These are phyloP conservation scores for Neoarius graeffei DNA, from an alignment of 2,113 vertebrate genomes.

Conservation along the genomic window DNA sequence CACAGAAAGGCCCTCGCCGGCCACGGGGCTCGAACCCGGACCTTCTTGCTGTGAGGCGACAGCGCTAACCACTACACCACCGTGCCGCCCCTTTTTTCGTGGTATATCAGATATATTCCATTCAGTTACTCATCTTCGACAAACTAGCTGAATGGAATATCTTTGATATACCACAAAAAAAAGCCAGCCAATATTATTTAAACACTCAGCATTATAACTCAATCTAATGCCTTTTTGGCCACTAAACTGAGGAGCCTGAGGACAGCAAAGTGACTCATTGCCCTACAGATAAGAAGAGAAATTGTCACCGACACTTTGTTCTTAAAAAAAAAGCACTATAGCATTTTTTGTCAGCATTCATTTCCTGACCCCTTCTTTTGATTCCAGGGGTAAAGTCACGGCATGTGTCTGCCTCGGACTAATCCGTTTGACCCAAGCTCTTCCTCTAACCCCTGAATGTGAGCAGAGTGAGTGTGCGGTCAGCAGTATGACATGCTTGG, in stretches of 20 bases:
- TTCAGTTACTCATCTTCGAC: too few relatives aligned
- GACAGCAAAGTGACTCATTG: background rate
- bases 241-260: background rate
- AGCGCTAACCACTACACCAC: too few relatives aligned
- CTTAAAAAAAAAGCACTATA: background rate
- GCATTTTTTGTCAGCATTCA: background rate
- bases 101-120: too few relatives aligned
- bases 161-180: too few relatives aligned
- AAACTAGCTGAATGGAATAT: too few relatives aligned
- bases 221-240: background rate
- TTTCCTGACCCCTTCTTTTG: constrained; percentile 4
- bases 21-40: too few relatives aligned
- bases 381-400: constrained; percentile 1
- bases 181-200: too few relatives aligned
- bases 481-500: constrained; percentile 20
- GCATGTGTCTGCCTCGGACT: constrained; percentile 7
- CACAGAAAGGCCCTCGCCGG: too few relatives aligned
- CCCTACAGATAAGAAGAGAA: background rate
- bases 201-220: background rate
- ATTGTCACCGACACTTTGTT: background rate
- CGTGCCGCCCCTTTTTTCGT: too few relatives aligned
- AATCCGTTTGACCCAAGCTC: constrained; percentile 38
- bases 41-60: too few relatives aligned
- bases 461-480: constrained; percentile 38
- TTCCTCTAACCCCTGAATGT: constrained; percentile 21